Conservation (phyloP, 2,888 invertebrate genomes). For the Dysmachus trigonus region DNA sequence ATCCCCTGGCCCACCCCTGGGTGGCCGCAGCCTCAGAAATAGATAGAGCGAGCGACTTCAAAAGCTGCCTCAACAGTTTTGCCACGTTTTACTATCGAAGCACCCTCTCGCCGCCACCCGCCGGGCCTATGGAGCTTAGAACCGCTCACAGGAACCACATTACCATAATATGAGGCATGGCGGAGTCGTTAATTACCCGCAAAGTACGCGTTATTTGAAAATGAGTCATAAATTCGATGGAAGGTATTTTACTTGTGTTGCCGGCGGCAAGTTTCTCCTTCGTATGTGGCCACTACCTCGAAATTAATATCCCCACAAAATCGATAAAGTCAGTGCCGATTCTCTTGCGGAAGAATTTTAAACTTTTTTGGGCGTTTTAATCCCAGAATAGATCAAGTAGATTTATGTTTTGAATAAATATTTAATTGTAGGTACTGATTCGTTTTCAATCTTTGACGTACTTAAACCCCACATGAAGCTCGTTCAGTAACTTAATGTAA, state of each 20-base stretch:
- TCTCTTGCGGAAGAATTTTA: background rate
- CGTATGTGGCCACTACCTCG: background rate
- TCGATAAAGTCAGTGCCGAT: background rate
- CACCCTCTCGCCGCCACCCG: background rate
- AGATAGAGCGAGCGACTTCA: background rate
- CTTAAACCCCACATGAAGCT: too few relatives aligned
- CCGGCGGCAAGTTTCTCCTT: background rate
- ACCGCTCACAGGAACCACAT: background rate
- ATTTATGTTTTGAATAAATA: too few relatives aligned
- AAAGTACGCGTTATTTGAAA: background rate
- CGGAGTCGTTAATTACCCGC: background rate
- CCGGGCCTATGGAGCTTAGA: background rate
- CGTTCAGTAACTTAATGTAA: too few relatives aligned
- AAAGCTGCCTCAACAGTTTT: background rate
- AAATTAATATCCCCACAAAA: background rate
- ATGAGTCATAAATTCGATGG: background rate
- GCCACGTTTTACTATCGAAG: background rate
- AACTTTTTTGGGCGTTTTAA: background rate
- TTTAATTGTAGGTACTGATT: too few relatives aligned
- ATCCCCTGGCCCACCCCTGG: background rate
- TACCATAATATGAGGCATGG: background rate
- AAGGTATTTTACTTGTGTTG: background rate
- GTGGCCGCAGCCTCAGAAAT: background rate
- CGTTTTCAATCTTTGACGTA: too few relatives aligned
- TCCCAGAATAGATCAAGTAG: background rate